These are phyloP conservation scores for Sesia bembeciformis DNA, from an alignment of 2,888 invertebrate genomes.

Conservation along the genomic window DNA sequence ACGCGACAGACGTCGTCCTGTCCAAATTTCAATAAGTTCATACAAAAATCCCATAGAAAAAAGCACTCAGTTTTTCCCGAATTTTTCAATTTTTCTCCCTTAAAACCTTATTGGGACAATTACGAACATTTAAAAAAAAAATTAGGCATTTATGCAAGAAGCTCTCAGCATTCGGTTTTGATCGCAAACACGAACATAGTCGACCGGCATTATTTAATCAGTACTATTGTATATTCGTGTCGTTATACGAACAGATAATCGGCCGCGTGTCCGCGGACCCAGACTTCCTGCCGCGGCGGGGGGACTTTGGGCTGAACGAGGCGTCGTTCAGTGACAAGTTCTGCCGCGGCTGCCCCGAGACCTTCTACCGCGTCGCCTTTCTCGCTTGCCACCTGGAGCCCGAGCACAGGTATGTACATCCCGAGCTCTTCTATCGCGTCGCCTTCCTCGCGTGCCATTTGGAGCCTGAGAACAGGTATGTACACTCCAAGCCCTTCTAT, in stretches of 20 bases:
- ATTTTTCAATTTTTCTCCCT: no score
- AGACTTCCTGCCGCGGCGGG: slow-evolving; percentile 91
- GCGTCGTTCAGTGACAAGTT: slow-evolving; percentile 89
- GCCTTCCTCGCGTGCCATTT: slow-evolving; percentile 93
- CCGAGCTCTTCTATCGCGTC: slow-evolving; percentile 74
- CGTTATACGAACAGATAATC: slow-evolving; percentile 79
- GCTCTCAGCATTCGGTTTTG: no score
- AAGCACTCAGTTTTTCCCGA: no score
- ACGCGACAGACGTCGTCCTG: no score
- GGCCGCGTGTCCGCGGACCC: slow-evolving; percentile 96
- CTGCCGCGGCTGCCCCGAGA: slow-evolving; percentile 81
- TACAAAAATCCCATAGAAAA: no score
- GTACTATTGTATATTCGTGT: no score
- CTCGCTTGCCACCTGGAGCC: slow-evolving; percentile 93
- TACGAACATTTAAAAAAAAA: no score
- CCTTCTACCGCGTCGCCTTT: slow-evolving; percentile 91
- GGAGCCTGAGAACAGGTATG: slow-evolving; percentile 88
- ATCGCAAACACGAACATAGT: no score
- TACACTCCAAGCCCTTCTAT: slow-evolving; percentile 76
- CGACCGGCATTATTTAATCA: no score
- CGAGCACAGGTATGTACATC: slow-evolving; percentile 79
- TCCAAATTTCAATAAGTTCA: no score
- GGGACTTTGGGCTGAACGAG: slow-evolving; percentile 94
- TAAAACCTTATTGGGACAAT: no score
- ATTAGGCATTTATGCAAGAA: no score